Evolutionary conservation across 2,888 invertebrate species (phyloP).

Genomic region (Phlogophora meticulosa): DNA sequence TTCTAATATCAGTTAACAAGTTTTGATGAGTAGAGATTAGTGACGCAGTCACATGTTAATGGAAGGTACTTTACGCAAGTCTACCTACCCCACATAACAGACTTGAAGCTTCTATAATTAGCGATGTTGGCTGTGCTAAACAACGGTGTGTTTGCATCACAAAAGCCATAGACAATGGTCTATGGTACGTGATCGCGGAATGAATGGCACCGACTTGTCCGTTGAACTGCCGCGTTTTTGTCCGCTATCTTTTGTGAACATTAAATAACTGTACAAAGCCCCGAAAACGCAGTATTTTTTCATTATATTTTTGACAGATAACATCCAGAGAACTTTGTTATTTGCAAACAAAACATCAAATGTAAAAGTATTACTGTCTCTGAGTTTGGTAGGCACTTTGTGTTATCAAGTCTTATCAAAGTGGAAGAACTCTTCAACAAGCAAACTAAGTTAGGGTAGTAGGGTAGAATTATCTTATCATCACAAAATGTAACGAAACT

Average conservation of each 20-base stretch:
- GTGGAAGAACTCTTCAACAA: constrained; percentile 16
- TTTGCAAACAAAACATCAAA: constrained; percentile 8
- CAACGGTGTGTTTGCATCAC: constrained; percentile 64
- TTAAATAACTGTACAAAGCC: constrained; percentile 48
- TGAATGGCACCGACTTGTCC: constrained; percentile 58
- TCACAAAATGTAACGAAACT: background rate
- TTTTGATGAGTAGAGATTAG: background rate
- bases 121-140: constrained; percentile 54
- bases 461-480: constrained; percentile 28
- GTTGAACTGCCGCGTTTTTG: constrained; percentile 60
- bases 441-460: constrained; percentile 14
- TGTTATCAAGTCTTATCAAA: constrained; percentile 43
- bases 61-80: background rate
- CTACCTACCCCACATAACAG: constrained; percentile 1
- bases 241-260: constrained; percentile 56
- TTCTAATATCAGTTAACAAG: background rate
- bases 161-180: constrained; percentile 68
- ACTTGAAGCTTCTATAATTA: constrained; percentile 55
- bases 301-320: background rate
- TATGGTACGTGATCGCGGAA: constrained; percentile 59
- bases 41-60: background rate
- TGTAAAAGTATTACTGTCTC: background rate
- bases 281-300: background rate
- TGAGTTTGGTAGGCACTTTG: constrained; percentile 8
- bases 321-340: background rate